A percentile compares a stretch with the other conserved stretches of the same genome.
These are phyloP conservation scores for Pseudopipra pipra DNA, from an alignment of 2,113 vertebrate species.

Conservation along the genomic window DNA sequence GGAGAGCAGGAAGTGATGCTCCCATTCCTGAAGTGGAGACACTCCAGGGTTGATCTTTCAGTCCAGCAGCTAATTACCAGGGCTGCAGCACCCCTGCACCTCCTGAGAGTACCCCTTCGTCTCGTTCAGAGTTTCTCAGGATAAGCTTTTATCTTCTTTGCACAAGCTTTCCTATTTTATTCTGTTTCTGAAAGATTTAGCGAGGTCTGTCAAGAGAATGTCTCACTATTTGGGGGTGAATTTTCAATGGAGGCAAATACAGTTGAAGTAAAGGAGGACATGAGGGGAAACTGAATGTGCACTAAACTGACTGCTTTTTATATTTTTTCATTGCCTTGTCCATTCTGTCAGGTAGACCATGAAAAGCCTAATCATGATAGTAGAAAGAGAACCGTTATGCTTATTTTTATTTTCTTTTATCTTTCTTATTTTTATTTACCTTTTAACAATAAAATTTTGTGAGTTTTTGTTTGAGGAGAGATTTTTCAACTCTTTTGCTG, in stretches of 20 bases:
- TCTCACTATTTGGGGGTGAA: background rate
- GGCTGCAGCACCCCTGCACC: too few relatives aligned
- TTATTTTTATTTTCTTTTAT: background rate
- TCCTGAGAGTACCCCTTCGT: background rate
- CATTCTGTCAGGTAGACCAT: background rate
- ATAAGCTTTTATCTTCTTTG: background rate
- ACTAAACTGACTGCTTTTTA: background rate
- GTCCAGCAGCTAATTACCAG: background rate
- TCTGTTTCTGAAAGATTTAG: background rate
- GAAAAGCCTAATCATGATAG: background rate
- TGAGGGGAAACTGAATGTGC: background rate
- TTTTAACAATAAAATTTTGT: background rate
- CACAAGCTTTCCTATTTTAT: background rate
- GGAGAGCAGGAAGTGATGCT: background rate
- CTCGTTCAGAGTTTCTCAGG: background rate
- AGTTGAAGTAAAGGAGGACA: background rate
- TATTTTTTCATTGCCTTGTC: background rate
- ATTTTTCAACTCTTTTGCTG: rapidly evolving
- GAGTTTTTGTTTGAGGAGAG: background rate
- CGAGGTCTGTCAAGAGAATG: background rate
- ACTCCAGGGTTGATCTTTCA: background rate
- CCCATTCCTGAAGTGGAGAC: background rate
- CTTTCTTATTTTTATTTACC: background rate
- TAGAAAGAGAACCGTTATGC: background rate
- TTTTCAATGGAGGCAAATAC: background rate